Evolutionary conservation across 2,797 vertebrate species (phyloP), one percentile per base, ranked within the genome.

Genomic region (Acanthurus lineatus): DNA sequence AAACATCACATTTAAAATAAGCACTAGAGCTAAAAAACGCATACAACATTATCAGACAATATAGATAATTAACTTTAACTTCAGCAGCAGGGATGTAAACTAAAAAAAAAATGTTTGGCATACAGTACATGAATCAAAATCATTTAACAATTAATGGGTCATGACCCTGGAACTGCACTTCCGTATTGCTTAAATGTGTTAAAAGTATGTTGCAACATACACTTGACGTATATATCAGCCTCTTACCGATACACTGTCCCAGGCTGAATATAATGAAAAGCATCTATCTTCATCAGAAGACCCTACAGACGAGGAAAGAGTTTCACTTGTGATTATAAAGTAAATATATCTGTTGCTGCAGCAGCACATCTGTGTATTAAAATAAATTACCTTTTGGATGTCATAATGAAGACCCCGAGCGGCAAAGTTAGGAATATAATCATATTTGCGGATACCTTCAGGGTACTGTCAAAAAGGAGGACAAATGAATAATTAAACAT

Each of bases 241-340:
- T 35, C 91, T 87, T 83, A 97, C 96, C 95, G 94, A 85, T 97
- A 97, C 12, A 96, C 96, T 0, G 96, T 96, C 59, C 96, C 96
- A 10, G 95, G 76, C 76, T 97, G 91, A 58, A 97, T 97, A 88
- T 97, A 97, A 93, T 97, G 96, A 76, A 97, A 97, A 12, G 96
- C 96, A 73, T 97, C 96, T 2, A 97, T 96, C 89, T 97, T 97
- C 96, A 97, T 96, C 62, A 97, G 86, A 48, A 97, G 94, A 32
- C 96, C 96, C 96, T 97, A 48, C 0, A 77, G 4, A 62, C 20
- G 58, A 3, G 1, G 35, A 47, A 15, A 0, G 0, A 45, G 9
- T 69, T 48, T 53, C 15, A 20, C 17, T 2, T 40, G 6, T 48
- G 25, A 49, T 28, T 28, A 38, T n/a, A 9, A 22, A 10, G 12